Percentiles rank a stretch among this genome's conserved stretches.
Evolutionary conservation across 2,797 vertebrate species (phyloP).

Genomic region (Lutjanus campechanus): DNA sequence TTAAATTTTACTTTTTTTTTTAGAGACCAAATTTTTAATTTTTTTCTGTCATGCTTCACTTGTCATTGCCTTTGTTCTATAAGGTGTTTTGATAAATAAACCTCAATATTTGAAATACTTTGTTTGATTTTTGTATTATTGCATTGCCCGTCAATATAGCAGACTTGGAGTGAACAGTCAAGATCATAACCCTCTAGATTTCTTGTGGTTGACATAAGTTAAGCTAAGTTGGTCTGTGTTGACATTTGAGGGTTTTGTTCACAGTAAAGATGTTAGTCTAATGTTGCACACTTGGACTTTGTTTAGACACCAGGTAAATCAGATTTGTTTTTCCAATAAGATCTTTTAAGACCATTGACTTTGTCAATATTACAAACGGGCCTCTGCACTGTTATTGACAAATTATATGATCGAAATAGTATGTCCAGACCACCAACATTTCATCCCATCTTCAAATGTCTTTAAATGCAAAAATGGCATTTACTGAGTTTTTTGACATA

Average conservation of each 20-base stretch:
- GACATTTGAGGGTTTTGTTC: not conserved
- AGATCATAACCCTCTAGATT: accelerated
- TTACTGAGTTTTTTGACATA: too few species aligned
- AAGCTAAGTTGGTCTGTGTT: not conserved
- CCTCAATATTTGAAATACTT: constrained; percentile 55
- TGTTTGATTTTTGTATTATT: not conserved
- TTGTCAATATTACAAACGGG: too few species aligned
- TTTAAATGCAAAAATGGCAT: too few species aligned
- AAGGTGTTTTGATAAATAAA: constrained; percentile 89
- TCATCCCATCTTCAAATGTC: too few species aligned
- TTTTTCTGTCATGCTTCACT: constrained; percentile 61
- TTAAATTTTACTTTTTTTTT: constrained; percentile 65
- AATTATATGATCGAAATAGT: too few species aligned
- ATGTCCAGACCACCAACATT: too few species aligned
- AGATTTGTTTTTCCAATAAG: too few species aligned
- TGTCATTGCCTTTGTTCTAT: constrained; percentile 77
- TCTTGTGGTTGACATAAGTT: not conserved
- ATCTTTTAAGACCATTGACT: too few species aligned
- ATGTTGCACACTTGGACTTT: too few species aligned
- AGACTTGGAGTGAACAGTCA: accelerated
- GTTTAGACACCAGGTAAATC: too few species aligned
- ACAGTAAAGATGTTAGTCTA: not conserved
- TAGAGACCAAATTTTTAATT: constrained; percentile 83
- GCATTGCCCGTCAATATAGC: not conserved
- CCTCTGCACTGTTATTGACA: too few species aligned